phyloP scores from a whole-genome alignment of 2,888 invertebrate species.

The Lasioglossum zephyrum region DNA sequence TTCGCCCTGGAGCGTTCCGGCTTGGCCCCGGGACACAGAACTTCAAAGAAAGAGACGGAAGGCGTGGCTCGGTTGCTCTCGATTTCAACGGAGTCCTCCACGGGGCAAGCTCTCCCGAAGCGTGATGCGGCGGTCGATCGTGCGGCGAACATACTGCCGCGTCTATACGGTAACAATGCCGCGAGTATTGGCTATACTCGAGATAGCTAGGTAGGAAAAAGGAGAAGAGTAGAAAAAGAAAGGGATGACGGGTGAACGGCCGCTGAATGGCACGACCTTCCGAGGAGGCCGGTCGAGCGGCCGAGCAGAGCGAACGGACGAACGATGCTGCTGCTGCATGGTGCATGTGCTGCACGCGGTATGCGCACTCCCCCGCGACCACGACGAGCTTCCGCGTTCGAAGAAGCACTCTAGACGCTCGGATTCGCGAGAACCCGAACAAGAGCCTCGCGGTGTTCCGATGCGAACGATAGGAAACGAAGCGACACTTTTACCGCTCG shows the following conservation, averaged over 20 bases:
- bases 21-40: not conserved
- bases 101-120: not conserved
- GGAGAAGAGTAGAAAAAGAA: constrained; percentile 67
- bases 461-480: constrained; percentile 29
- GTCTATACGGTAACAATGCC: constrained; percentile 49
- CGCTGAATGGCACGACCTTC: constrained; percentile 76
- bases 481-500: constrained; percentile 25
- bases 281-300: constrained; percentile 64
- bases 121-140: not conserved
- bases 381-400: constrained; percentile 73
- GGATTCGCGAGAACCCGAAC: constrained; percentile 48
- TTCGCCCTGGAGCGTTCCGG: not conserved
- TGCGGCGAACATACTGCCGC: not conserved
- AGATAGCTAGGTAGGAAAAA: constrained; percentile 53
- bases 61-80: constrained; percentile 1
- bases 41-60: not conserved
- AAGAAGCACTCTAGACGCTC: constrained; percentile 61
- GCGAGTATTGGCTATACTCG: constrained; percentile 48
- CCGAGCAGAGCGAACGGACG: constrained; percentile 19
- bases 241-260: constrained; percentile 78
- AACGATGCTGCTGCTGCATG: not conserved
- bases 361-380: constrained; percentile 73
- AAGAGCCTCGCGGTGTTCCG: constrained; percentile 51
- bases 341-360: constrained; percentile 42
- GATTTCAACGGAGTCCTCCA: not conserved